phyloP scores from a whole-genome alignment of 2,888 invertebrate genomes.

The Acronicta aceris region DNA sequence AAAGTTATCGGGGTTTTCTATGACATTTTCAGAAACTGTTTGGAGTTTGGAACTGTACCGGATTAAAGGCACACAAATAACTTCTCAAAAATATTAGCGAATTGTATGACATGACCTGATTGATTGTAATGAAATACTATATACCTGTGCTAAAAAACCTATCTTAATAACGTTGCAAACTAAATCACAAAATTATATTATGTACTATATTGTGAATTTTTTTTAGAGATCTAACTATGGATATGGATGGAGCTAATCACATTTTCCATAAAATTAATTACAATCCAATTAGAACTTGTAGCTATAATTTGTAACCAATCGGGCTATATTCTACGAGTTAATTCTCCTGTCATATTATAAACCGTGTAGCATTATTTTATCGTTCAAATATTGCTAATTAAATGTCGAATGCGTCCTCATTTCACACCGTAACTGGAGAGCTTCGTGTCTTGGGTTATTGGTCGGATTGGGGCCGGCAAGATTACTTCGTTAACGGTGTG shows the following conservation, averaged over 20 bases:
- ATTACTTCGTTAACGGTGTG: constrained; percentile 63
- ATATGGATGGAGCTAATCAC: background rate
- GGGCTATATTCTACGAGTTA: constrained; percentile 4
- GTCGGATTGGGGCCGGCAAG: constrained; percentile 54
- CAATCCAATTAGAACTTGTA: constrained; percentile 9
- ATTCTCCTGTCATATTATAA: constrained; percentile 8
- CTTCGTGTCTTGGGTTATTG: constrained; percentile 47
- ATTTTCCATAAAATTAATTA: constrained; percentile 18
- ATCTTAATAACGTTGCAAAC: no score
- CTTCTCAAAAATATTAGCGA: no score
- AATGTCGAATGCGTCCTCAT: constrained; percentile 42
- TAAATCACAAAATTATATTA: no score
- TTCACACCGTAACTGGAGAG: constrained; percentile 46
- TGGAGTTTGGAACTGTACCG: no score
- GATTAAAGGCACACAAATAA: no score
- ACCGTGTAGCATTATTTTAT: constrained; percentile 28
- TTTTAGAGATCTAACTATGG: no score
- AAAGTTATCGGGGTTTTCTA: no score
- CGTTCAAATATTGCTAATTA: constrained; percentile 40
- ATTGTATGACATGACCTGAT: no score
- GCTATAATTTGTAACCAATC: constrained; percentile 4
- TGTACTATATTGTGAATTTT: constrained; percentile 22
- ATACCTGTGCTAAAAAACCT: no score
- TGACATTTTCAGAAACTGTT: no score
- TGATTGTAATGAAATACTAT: no score